Conservation (phyloP, 2,888 invertebrate species). For the Lithophane leautieri region DNA sequence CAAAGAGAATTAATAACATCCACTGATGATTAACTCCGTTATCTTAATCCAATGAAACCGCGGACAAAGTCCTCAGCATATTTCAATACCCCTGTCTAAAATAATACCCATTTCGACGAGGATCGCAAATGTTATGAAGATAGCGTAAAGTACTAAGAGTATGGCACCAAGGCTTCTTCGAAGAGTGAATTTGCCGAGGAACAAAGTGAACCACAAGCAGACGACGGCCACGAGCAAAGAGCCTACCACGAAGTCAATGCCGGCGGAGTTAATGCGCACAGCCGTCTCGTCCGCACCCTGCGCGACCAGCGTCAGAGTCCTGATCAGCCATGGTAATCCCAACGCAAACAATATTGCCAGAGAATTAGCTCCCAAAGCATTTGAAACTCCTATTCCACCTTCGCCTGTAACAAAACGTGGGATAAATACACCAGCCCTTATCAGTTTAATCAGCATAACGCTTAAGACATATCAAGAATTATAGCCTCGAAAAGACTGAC, state of each 20-base stretch:
- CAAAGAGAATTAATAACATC: slow-evolving; percentile 49
- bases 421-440: slow-evolving; percentile 16
- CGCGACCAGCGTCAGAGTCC: slow-evolving; percentile 90
- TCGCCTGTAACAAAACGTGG: slow-evolving; percentile 91
- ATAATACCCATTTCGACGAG: slow-evolving; percentile 95
- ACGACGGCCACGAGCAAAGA: slow-evolving; percentile 94
- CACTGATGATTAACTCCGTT: slow-evolving; percentile 50
- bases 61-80: slow-evolving; percentile 52
- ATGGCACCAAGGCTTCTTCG: slow-evolving; percentile 92
- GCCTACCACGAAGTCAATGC: slow-evolving; percentile 95
- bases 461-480: slow-evolving; percentile 17
- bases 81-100: slow-evolving; percentile 65
- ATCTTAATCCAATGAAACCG: slow-evolving; percentile 47
- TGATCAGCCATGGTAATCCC: slow-evolving; percentile 96
- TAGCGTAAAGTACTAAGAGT: slow-evolving; percentile 92
- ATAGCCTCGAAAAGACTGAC: too few relatives aligned
- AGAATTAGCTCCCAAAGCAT: slow-evolving; percentile 96
- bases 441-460: slow-evolving; percentile 3
- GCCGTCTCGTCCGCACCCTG: slow-evolving; percentile 85
- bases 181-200: slow-evolving; percentile 93
- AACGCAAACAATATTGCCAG: slow-evolving; percentile 95
- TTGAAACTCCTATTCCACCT: slow-evolving; percentile 96
- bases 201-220: slow-evolving; percentile 92
- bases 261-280: slow-evolving; percentile 94
- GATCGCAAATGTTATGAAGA: slow-evolving; percentile 94